These are phyloP conservation scores for Tenthredo distinguenda DNA, from an alignment of 2,888 invertebrate genomes.

Conservation along the genomic window DNA sequence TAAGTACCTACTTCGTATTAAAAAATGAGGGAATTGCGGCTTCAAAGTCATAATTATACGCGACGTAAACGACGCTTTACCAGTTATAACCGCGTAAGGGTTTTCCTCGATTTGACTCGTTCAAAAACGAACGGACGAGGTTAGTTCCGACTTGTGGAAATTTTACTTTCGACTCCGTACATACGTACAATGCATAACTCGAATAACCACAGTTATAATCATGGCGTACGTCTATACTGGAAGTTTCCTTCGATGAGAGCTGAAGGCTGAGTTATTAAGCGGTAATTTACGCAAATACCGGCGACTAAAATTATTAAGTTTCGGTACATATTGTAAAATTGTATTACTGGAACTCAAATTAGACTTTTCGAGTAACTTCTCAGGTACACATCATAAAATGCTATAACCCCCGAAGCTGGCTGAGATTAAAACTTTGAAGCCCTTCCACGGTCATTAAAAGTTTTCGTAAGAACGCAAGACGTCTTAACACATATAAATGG, in stretches of 20 bases:
- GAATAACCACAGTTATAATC: not conserved
- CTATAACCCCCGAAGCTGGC: conserved; percentile 64
- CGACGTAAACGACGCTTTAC: not conserved
- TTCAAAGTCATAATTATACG: conserved; percentile 27
- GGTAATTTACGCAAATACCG: conserved; percentile 27
- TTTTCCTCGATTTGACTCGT: not conserved
- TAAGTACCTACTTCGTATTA: not conserved
- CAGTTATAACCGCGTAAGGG: not conserved
- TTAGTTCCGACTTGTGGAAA: not conserved
- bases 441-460: conserved; percentile 70
- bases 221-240: not conserved
- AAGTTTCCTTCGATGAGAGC: conserved; percentile 3
- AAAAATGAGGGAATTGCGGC: too few species aligned
- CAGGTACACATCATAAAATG: conserved; percentile 67
- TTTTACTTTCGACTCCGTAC: not conserved
- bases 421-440: conserved; percentile 69
- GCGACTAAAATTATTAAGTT: conserved; percentile 27
- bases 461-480: conserved; percentile 65
- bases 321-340: conserved; percentile 37
- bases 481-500: conserved; percentile 73
- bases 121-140: not conserved
- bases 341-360: conserved; percentile 36
- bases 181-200: not conserved
- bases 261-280: conserved; percentile 21
- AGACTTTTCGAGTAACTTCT: conserved; percentile 59